A percentile compares a stretch with the other conserved stretches of the same genome.
Evolutionary conservation across 1,140 invertebrate species (phyloP).

Genomic region (Panagrolaimus sp.): DNA sequence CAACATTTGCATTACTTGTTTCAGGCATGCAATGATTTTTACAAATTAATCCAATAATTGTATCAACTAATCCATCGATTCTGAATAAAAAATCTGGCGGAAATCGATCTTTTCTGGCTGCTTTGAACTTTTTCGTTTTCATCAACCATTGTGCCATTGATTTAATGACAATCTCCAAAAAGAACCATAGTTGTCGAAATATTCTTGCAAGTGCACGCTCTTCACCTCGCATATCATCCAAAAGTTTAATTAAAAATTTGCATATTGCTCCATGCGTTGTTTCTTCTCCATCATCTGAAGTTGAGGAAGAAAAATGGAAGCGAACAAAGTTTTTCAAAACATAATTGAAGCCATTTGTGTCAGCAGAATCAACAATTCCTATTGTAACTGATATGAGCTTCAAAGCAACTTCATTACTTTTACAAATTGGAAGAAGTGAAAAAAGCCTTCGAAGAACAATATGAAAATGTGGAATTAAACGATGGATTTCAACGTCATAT

Average conservation of each 20-base stretch:
- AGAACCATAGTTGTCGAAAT: constrained; percentile 53
- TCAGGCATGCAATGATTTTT: constrained; percentile 27
- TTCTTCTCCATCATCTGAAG: not conserved
- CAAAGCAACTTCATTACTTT: constrained; percentile 31
- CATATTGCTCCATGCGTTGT: constrained; percentile 15
- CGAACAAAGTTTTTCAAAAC: not conserved
- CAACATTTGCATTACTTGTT: constrained; percentile 46
- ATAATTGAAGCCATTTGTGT: not conserved
- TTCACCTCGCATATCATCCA: constrained; percentile 30
- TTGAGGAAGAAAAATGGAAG: not conserved
- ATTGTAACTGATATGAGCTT: constrained; percentile 20
- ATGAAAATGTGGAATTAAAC: constrained; percentile 48
- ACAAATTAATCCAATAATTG: constrained; percentile 17
- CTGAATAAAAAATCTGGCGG: constrained; percentile 27
- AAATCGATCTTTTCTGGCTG: constrained; percentile 31
- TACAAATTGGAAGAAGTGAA: constrained; percentile 34
- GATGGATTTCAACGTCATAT: constrained; percentile 15
- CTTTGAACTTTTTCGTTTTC: constrained; percentile 31
- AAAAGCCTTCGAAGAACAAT: constrained; percentile 48
- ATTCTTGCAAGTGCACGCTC: constrained; percentile 15
- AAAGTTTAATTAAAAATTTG: not conserved
- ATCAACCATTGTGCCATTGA: constrained; percentile 51
- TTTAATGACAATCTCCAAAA: constrained; percentile 50
- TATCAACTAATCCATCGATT: constrained; percentile 27
- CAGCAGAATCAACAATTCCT: constrained; percentile 25